Percentiles rank a stretch among this genome's conserved stretches.
Conservation (phyloP, 1,140 invertebrate genomes). For the Lepidurus apus region DNA sequence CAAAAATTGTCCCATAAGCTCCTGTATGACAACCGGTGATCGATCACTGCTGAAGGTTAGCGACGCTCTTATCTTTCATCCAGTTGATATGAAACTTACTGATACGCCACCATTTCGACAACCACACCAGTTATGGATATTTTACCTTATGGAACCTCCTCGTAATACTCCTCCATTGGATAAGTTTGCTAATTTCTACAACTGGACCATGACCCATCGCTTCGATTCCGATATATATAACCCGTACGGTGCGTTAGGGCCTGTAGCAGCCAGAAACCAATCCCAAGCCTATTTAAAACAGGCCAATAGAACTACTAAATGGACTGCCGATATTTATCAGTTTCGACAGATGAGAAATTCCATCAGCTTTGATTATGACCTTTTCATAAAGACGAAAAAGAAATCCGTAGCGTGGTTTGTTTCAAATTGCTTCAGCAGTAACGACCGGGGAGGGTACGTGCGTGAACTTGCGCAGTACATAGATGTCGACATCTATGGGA, state of each 20-base stretch:
- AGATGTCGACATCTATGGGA: conserved; percentile 23
- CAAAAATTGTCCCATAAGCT: background rate
- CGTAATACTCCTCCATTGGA: conserved; percentile 25
- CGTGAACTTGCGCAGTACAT: conserved; percentile 45
- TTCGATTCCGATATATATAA: conserved; percentile 23
- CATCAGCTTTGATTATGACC: background rate
- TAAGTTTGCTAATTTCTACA: conserved; percentile 26
- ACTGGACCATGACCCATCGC: conserved; percentile 35
- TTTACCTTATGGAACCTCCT: conserved; percentile 38
- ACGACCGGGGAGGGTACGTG: conserved; percentile 47
- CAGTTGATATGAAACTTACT: conserved; percentile 29
- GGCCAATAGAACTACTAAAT: background rate
- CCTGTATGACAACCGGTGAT: conserved; percentile 37
- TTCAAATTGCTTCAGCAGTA: conserved; percentile 47
- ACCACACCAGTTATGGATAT: conserved; percentile 35
- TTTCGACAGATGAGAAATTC: background rate
- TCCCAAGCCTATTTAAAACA: background rate
- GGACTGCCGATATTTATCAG: background rate
- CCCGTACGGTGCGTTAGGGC: background rate
- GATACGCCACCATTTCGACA: conserved; percentile 34
- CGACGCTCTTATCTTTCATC: conserved; percentile 38
- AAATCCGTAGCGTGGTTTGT: conserved; percentile 48
- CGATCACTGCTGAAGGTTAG: conserved; percentile 26
- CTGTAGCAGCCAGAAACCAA: background rate
- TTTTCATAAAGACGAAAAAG: conserved; percentile 19